Conservation (phyloP, 2,113 vertebrate species). For the Motacilla tschutschensis region DNA sequence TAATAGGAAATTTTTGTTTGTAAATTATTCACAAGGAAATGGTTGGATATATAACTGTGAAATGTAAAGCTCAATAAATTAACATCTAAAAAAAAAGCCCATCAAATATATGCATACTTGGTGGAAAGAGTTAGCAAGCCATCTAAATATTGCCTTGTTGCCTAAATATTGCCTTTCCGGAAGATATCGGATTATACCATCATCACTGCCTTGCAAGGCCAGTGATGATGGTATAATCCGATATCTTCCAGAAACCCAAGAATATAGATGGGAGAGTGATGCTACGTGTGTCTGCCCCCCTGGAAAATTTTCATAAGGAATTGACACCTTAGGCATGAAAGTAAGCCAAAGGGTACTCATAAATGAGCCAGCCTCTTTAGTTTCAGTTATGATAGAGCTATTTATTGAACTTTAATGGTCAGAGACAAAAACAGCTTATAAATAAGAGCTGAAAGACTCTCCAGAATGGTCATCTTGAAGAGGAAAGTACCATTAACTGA, state of each 20-base stretch:
- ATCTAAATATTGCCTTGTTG: neutral
- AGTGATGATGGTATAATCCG: neutral
- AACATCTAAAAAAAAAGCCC: neutral
- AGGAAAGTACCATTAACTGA: neutral
- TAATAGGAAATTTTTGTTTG: neutral
- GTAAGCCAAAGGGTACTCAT: neutral
- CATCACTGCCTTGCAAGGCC: neutral
- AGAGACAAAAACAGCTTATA: neutral
- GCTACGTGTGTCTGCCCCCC: rapidly evolving
- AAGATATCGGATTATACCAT: too few species aligned
- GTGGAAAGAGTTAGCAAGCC: neutral
- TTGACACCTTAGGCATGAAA: neutral
- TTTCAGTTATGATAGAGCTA: neutral
- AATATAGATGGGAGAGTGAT: neutral
- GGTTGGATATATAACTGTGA: neutral
- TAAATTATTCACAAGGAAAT: neutral
- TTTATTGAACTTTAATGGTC: neutral
- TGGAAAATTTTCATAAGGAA: neutral
- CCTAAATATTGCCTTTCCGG: too few species aligned
- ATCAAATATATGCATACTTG: neutral
- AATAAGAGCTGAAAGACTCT: neutral
- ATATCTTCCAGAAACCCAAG: neutral
- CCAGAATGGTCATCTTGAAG: neutral
- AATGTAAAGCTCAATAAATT: neutral
- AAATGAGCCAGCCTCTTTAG: neutral